These are phyloP conservation scores for Cyrtorhinus lividipennis DNA, from an alignment of 1,140 invertebrate species.

Conservation along the genomic window DNA sequence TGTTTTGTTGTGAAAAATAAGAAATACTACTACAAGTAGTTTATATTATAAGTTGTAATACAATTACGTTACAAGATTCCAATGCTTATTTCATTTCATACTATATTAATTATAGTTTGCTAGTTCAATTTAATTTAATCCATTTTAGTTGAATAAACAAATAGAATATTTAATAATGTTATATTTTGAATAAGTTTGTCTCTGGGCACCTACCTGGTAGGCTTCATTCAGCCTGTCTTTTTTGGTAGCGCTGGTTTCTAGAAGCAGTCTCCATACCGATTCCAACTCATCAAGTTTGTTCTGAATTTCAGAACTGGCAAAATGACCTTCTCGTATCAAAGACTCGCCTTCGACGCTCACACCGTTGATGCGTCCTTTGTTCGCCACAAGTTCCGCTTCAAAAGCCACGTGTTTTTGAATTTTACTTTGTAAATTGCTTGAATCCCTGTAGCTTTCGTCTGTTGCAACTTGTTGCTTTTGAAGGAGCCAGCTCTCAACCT, in stretches of 20 bases:
- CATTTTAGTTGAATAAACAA: no score
- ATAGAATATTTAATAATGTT: neutral
- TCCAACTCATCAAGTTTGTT: conserved; percentile 68
- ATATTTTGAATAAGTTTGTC: no score
- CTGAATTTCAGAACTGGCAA: conserved; percentile 72
- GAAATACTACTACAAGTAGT: no score
- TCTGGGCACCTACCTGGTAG: conserved; percentile 41
- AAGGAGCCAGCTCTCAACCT: conserved; percentile 73
- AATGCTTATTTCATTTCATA: no score
- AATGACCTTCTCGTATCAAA: conserved; percentile 74
- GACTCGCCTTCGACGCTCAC: conserved; percentile 72
- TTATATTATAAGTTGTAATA: no score
- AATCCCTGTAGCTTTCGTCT: conserved; percentile 85
- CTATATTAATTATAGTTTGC: no score
- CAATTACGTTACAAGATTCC: no score
- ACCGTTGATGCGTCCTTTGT: conserved; percentile 66
- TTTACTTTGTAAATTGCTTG: conserved; percentile 87
- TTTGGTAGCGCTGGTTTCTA: conserved; percentile 64
- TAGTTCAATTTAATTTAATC: no score
- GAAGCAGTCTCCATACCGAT: conserved; percentile 65
- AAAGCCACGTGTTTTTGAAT: conserved; percentile 94
- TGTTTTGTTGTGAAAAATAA: no score
- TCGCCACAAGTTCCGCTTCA: conserved; percentile 86
- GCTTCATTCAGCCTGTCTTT: conserved; percentile 82
- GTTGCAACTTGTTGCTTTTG: conserved; percentile 84